Conservation (phyloP, 1,140 invertebrate genomes). For the Brachionus asplanchnoidis region DNA sequence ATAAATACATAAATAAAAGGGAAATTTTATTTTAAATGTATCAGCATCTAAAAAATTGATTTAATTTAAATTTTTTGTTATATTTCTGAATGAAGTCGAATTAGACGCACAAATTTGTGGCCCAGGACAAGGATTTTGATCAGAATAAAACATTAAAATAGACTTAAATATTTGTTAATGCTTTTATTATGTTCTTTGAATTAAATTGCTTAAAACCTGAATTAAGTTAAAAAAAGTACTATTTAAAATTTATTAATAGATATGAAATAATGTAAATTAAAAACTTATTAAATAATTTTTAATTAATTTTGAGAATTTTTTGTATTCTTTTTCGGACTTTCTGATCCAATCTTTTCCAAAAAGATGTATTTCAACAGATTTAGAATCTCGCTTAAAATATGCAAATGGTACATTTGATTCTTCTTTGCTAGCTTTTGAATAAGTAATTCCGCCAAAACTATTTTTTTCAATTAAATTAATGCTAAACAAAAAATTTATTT, state of each 20-base stretch:
- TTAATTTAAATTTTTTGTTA: too few species aligned
- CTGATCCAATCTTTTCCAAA: slow-evolving; percentile 14
- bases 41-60: too few species aligned
- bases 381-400: slow-evolving; percentile 14
- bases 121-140: too few species aligned
- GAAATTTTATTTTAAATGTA: too few species aligned
- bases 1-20: too few species aligned
- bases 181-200: not conserved
- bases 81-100: too few species aligned
- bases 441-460: not conserved
- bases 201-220: not conserved
- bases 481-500: not conserved
- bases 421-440: not conserved
- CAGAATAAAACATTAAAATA: not conserved
- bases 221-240: not conserved
- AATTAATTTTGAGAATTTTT: slow-evolving; percentile 28
- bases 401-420: not conserved
- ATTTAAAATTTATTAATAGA: not conserved
- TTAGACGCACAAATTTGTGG: too few species aligned
- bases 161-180: too few species aligned
- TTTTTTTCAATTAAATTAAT: not conserved
- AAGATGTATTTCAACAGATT: slow-evolving; percentile 23
- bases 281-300: slow-evolving; percentile 39
- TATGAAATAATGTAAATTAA: not conserved
- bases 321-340: slow-evolving; percentile 15